A percentile compares a stretch with the other conserved stretches of the same genome.
These are phyloP conservation scores for Prunella fulvescens DNA, from an alignment of 2,113 vertebrate species.

Conservation along the genomic window DNA sequence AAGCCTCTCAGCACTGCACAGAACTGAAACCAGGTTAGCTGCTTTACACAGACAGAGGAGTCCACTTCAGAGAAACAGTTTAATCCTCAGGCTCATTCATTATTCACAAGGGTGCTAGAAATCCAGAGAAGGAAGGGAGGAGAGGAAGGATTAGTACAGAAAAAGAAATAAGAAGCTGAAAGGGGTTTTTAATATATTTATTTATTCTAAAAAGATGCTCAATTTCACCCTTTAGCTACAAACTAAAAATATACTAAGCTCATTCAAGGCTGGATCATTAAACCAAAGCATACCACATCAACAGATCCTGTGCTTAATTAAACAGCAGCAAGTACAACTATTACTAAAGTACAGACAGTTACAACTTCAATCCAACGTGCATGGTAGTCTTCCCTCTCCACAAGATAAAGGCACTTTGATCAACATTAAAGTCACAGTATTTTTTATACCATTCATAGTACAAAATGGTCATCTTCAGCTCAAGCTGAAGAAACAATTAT, in stretches of 20 bases:
- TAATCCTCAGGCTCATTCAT: constrained; percentile 46
- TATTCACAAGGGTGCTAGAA: constrained; percentile 39
- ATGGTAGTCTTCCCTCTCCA: not conserved
- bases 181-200: not conserved
- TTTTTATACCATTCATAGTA: not conserved
- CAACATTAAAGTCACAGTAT: not conserved
- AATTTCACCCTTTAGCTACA: not conserved
- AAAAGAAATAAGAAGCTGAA: not conserved
- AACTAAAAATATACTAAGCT: not conserved
- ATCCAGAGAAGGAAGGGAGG: not conserved
- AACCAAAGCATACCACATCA: not conserved
- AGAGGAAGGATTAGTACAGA: constrained; percentile 14
- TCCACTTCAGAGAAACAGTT: not conserved
- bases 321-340: not conserved
- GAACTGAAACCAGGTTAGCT: constrained; percentile 58
- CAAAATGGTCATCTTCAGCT: not conserved
- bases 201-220: constrained; percentile 23
- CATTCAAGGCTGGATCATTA: not conserved
- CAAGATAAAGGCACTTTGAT: not conserved
- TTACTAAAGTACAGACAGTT: not conserved
- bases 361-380: not conserved
- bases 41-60: not conserved
- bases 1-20: constrained; percentile 5
- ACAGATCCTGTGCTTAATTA: not conserved
- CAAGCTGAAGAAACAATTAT: not conserved